Evolutionary conservation across 2,113 vertebrate genomes (phyloP).

Genomic region (Malurus melanocephalus): DNA sequence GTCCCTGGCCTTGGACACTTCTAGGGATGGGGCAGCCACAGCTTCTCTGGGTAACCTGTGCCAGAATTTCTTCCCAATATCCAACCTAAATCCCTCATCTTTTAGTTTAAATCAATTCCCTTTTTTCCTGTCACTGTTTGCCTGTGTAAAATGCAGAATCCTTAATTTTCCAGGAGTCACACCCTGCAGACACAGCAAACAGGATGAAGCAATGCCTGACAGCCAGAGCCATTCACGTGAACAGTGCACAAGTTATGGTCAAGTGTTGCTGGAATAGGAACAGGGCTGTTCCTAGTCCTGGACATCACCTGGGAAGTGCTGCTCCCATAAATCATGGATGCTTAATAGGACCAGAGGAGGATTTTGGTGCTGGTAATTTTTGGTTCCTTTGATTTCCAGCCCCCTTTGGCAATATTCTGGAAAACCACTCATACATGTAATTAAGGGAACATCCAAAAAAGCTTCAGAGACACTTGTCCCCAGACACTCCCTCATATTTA

Average conservation of each 20-base stretch:
- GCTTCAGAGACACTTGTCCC: neutral
- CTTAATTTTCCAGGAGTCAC: neutral
- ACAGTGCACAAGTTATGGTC: neutral
- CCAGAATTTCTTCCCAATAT: neutral
- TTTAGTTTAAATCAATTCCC: neutral
- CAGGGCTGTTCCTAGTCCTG: neutral
- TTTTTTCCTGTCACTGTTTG: neutral
- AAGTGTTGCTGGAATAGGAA: neutral
- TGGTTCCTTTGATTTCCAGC: rapidly evolving
- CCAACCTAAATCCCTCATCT: neutral
- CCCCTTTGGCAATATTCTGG: neutral
- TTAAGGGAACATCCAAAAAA: neutral
- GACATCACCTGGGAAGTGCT: neutral
- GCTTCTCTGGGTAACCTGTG: neutral
- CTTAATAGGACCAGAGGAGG: neutral
- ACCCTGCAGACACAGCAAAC: neutral
- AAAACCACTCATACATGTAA: neutral
- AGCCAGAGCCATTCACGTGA: neutral
- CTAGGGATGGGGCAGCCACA: neutral
- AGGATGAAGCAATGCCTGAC: neutral
- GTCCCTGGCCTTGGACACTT: neutral
- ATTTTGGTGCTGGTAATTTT: neutral
- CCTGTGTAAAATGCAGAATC: rapidly evolving
- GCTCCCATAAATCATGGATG: neutral
- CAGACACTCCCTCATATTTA: neutral